Evolutionary conservation across 2,888 invertebrate genomes (phyloP).

Genomic region (Athripsodes cinereus): DNA sequence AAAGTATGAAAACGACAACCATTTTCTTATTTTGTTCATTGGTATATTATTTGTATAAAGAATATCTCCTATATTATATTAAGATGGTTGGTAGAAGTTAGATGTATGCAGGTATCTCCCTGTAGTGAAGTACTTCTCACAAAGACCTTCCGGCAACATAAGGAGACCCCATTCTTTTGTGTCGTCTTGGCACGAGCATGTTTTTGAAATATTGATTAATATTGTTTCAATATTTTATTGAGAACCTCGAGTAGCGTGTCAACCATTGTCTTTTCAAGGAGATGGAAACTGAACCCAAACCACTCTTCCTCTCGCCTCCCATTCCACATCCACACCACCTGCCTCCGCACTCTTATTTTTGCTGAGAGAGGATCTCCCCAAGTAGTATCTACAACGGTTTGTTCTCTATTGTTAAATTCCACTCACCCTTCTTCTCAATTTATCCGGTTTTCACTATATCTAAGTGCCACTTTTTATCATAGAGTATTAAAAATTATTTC

Average conservation of each 20-base stretch:
- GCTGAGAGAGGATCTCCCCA: not conserved
- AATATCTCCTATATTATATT: too few relatives aligned
- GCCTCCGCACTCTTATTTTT: not conserved
- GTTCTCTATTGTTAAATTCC: too few relatives aligned
- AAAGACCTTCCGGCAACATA: slow-evolving; percentile 5
- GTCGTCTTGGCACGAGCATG: slow-evolving; percentile 29
- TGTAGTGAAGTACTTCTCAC: not conserved
- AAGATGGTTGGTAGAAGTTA: not conserved
- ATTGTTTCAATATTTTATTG: slow-evolving; percentile 48
- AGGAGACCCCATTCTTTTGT: slow-evolving; percentile 9
- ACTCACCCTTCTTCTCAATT: too few relatives aligned
- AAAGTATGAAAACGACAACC: too few relatives aligned
- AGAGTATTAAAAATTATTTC: too few relatives aligned
- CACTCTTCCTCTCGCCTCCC: not conserved
- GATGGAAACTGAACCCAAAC: slow-evolving; percentile 26
- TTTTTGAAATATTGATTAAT: slow-evolving; percentile 56
- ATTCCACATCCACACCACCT: not conserved
- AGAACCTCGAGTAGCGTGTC: slow-evolving; percentile 35
- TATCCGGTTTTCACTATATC: too few relatives aligned
- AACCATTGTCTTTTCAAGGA: slow-evolving; percentile 29
- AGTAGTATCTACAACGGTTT: too few relatives aligned
- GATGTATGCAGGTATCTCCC: too few relatives aligned
- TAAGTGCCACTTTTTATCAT: too few relatives aligned
- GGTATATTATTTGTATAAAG: too few relatives aligned
- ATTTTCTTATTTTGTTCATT: too few relatives aligned